These are phyloP conservation scores for Bombus haemorrhoidalis DNA, from an alignment of 1,140 invertebrate genomes.

Conservation along the genomic window DNA sequence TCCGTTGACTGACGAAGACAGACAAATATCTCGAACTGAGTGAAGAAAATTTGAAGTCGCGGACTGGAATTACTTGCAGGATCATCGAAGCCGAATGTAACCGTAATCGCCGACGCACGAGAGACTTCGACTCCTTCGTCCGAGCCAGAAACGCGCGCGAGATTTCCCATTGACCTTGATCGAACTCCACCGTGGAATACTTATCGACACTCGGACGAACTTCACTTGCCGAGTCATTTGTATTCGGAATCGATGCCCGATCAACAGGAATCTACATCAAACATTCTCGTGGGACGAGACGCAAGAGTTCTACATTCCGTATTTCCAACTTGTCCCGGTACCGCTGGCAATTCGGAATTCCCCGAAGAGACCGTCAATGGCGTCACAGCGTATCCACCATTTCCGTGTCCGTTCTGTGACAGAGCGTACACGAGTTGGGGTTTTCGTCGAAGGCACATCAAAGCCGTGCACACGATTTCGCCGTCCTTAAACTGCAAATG, in stretches of 20 bases:
- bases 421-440: constrained; percentile 87
- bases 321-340: constrained; percentile 37
- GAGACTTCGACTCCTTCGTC: constrained; percentile 48
- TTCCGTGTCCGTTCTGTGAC: constrained; percentile 86
- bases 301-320: constrained; percentile 44
- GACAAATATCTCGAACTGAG: background rate
- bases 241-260: constrained; percentile 40
- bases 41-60: constrained; percentile 48
- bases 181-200: constrained; percentile 42
- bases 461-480: constrained; percentile 83
- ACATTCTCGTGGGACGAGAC: constrained; percentile 26
- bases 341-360: constrained; percentile 52
- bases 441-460: constrained; percentile 85
- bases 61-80: constrained; percentile 68
- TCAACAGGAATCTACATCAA: constrained; percentile 39
- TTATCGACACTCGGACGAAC: constrained; percentile 6
- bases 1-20: constrained; percentile 6
- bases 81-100: constrained; percentile 65
- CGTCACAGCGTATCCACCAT: constrained; percentile 81
- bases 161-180: constrained; percentile 32
- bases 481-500: constrained; percentile 84
- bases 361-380: constrained; percentile 56
- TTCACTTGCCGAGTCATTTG: constrained; percentile 27
- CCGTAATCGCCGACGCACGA: constrained; percentile 68
- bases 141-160: constrained; percentile 12